Base-by-base conservation (phyloP, 2,113 vertebrate species). In the Tretioscincus oriximinensis region DNA sequence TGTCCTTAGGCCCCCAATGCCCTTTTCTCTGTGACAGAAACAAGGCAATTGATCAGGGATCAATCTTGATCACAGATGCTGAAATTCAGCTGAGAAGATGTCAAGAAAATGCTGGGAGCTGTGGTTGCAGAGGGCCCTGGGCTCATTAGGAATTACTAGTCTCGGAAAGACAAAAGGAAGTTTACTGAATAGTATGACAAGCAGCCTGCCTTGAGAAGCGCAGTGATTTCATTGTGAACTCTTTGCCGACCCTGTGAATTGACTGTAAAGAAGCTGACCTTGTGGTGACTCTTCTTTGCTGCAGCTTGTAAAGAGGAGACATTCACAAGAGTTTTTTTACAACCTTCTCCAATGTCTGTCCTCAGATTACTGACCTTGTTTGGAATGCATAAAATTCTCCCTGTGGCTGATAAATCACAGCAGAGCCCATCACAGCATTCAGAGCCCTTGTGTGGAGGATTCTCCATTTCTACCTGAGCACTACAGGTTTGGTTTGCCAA, bases 381-480 rank as follows among this genome's bases (percentile, higher is more conserved):
- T 65, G 45, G 69, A 68, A 68, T 63, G 49, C 71, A 71, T 83
- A 69, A 45, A 75, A 66, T 51, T 70, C 58, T 60, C 54, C 58
- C 49, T 11, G 2, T 80, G 86, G 49, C 31, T 31, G 35, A 69
- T 76, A 71, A 87, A 77, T 60, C 80, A 45, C 80, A 81, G 77
- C 29, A 63, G 76, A 69, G 67, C 73, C 45, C 60, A 29, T 74
- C 41, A 12, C 63, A 67, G 22, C 8, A 29, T 68, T 77, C 20
- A 71, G 61, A 21, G 45, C 1, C 54, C 28, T 74, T 60, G 81
- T 81, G 75, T 76, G 58, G 29, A 29, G 11, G 18, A 81, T n/a
- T 82, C 28, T 1, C 0, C 26, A 1, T 73, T 20, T 22, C 60
- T 80, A 11, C 16, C 16, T 74, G 12, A 24, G 7, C 7, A 5